Evolutionary conservation across 1,140 invertebrate species (phyloP), one percentile per base, ranked within the genome.

Genomic region (Halyomorpha halys): DNA sequence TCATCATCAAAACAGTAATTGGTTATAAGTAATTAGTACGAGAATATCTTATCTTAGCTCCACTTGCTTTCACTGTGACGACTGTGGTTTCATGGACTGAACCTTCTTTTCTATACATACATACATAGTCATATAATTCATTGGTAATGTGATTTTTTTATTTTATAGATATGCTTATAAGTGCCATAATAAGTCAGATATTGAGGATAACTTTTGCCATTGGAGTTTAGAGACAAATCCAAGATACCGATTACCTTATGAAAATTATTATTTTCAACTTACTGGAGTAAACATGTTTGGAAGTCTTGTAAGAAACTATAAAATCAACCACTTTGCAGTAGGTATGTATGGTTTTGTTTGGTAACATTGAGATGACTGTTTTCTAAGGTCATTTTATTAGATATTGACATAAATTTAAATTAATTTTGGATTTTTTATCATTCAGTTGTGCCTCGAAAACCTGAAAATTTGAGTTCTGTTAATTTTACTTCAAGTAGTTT

Each of bases 381-480:
- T n/a, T n/a, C n/a, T n/a, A n/a, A n/a, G n/a, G n/a, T n/a, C n/a
- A n/a, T n/a, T n/a, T n/a, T n/a, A n/a, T n/a, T n/a, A n/a, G n/a
- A n/a, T n/a, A n/a, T n/a, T n/a, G n/a, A n/a, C n/a, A n/a, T n/a
- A n/a, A n/a, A 30, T 34, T 59, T 59, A 15, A 44, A 18, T 14
- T 64, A 61, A 25, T 13, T 4, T 49, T 44, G n/a, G n/a, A n/a
- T 61, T 30, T 27, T 54, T 59, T 67, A 65, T 67, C 39, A 25
- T 73, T 54, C 70, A 82, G 80, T 86, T 18, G 78, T 82, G 66
- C 82, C 84, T 6, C 75, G 77, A 19, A 76, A 76, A 63, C 83
- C 84, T 0, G 71, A 68, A 39, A 77, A 82, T 65, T 74, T 87
- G 19, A 78, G 72, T 11, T 72, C 79, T 9, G 44, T 79, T 14